Percentiles rank a stretch among this genome's conserved stretches.
Evolutionary conservation across 2,888 invertebrate species (phyloP).

Genomic region (Dascillus cervinus): DNA sequence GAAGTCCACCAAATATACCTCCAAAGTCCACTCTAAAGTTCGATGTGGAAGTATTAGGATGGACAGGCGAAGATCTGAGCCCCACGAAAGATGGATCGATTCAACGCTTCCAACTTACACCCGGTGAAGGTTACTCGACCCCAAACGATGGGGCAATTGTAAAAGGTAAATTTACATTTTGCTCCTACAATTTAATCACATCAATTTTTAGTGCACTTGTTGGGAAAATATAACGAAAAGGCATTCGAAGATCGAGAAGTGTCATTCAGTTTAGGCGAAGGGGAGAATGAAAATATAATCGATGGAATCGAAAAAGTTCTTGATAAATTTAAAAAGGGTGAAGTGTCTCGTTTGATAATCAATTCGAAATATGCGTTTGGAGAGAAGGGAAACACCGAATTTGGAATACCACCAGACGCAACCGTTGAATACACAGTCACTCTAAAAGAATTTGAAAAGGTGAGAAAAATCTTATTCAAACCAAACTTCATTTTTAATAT

Average conservation of each 20-base stretch:
- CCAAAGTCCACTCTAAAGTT: slow-evolving; percentile 81
- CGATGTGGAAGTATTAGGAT: slow-evolving; percentile 85
- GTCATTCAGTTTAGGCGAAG: slow-evolving; percentile 81
- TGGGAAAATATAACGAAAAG: slow-evolving; percentile 56
- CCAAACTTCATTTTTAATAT: slow-evolving; percentile 9
- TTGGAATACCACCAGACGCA: slow-evolving; percentile 72
- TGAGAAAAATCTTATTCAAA: slow-evolving; percentile 25
- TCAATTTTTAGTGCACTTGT: slow-evolving; percentile 60
- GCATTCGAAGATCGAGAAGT: slow-evolving; percentile 78
- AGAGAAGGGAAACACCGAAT: slow-evolving; percentile 55
- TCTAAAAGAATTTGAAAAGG: slow-evolving; percentile 77
- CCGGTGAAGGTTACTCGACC: slow-evolving; percentile 61
- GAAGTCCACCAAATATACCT: slow-evolving; percentile 83
- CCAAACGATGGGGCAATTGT: slow-evolving; percentile 82
- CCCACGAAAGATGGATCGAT: slow-evolving; percentile 79
- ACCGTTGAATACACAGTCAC: slow-evolving; percentile 74
- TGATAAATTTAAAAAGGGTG: slow-evolving; percentile 71
- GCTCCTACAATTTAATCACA: background rate
- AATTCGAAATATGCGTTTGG: slow-evolving; percentile 78
- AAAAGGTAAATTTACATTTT: slow-evolving; percentile 52
- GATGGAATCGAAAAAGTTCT: slow-evolving; percentile 78
- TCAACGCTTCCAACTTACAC: slow-evolving; percentile 58
- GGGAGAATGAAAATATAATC: slow-evolving; percentile 63
- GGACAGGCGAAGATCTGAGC: slow-evolving; percentile 85
- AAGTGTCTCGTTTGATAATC: slow-evolving; percentile 67